phyloP scores from a whole-genome alignment of 2,113 vertebrate genomes.

The Sorex fumeus region DNA sequence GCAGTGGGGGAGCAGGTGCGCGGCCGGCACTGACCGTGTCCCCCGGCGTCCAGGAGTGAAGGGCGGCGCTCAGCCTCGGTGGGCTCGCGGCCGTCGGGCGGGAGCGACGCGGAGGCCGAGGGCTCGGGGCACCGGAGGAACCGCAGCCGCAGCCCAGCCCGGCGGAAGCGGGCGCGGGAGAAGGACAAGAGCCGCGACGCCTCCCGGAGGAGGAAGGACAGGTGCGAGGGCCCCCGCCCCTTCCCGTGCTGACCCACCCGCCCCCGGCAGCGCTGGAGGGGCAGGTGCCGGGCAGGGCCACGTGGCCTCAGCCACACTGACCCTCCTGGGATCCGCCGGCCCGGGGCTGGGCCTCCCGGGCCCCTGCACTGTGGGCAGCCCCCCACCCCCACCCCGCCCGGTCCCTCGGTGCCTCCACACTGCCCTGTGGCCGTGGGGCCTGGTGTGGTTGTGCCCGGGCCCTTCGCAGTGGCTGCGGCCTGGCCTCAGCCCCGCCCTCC shows the following conservation, averaged over 20 bases:
- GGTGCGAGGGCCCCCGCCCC: conserved; percentile 76
- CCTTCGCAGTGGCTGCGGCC: conserved; percentile 37
- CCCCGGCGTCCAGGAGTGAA: conserved; percentile 80
- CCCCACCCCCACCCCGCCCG: neutral
- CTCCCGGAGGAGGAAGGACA: conserved; percentile 86
- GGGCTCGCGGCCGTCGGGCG: conserved; percentile 90
- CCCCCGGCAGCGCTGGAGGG: too few species aligned
- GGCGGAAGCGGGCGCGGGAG: conserved; percentile 87
- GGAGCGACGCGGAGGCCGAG: conserved; percentile 87
- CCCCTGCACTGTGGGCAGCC: too few species aligned
- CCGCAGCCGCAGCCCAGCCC: conserved; percentile 89
- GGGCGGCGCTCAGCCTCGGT: conserved; percentile 90
- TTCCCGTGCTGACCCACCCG: too few species aligned
- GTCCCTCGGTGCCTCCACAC: too few species aligned
- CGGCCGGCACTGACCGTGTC: neutral
- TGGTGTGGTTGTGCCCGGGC: conserved; percentile 37
- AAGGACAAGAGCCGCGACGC: conserved; percentile 88
- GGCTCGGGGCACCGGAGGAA: conserved; percentile 85
- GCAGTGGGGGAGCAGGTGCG: too few species aligned
- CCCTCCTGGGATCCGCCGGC: too few species aligned
- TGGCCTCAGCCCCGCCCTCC: too few species aligned
- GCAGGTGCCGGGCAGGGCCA: too few species aligned
- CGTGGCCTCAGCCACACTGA: too few species aligned
- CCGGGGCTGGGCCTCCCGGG: too few species aligned
- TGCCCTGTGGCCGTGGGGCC: too few species aligned